Conservation (phyloP, 1,140 invertebrate genomes). For the Drosophila subpulchrella region DNA sequence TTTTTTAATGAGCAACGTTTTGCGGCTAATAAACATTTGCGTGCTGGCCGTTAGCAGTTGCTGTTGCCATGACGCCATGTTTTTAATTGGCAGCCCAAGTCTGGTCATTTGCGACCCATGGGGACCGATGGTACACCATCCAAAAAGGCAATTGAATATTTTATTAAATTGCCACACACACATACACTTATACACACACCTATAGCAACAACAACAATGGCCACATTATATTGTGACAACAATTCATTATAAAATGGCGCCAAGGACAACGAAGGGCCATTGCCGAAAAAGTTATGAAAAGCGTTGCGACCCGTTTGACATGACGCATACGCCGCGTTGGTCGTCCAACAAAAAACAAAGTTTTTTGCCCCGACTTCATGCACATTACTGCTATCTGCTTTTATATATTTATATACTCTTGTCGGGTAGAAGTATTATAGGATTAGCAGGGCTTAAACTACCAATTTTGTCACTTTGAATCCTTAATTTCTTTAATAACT, state of each 20-base stretch:
- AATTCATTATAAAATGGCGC: conserved; percentile 76
- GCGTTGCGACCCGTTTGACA: conserved; percentile 64
- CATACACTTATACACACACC: conserved; percentile 15
- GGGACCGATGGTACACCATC: conserved; percentile 23
- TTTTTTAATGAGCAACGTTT: conserved; percentile 81
- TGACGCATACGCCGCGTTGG: conserved; percentile 69
- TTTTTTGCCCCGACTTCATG: conserved; percentile 9
- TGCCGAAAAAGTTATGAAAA: conserved; percentile 72
- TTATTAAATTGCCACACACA: conserved; percentile 73
- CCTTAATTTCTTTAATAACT: background rate
- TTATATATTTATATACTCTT: conserved; percentile 29
- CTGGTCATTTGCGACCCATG: conserved; percentile 42
- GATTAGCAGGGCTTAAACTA: conserved; percentile 16
- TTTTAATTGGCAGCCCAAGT: conserved; percentile 73
- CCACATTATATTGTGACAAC: conserved; percentile 72
- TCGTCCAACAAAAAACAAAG: conserved; percentile 38
- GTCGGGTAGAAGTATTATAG: background rate
- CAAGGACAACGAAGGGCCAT: conserved; percentile 56
- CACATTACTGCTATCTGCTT: conserved; percentile 13
- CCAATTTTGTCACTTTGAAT: background rate
- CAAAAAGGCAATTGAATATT: conserved; percentile 75
- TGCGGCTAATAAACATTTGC: conserved; percentile 82
- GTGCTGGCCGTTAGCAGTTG: conserved; percentile 38
- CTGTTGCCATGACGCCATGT: conserved; percentile 78
- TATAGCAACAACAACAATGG: conserved; percentile 47